Percentiles rank a stretch among this genome's conserved stretches.
Evolutionary conservation across 2,797 vertebrate genomes (phyloP).

Genomic region (Gouania willdenowi): DNA sequence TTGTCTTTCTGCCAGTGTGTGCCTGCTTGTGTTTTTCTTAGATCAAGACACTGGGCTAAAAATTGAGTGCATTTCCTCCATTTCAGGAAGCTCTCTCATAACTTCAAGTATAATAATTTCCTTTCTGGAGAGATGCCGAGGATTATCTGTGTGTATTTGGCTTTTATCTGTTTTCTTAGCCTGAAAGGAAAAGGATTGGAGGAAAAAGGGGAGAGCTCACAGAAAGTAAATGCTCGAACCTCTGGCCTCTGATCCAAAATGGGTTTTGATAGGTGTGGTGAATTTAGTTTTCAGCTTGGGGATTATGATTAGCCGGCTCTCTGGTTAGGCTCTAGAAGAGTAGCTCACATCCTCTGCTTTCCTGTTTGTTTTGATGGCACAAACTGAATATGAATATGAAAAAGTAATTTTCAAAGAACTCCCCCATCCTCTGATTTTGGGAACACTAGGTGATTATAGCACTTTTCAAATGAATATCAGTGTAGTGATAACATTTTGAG

Average conservation of each 20-base stretch:
- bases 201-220: slow-evolving; percentile 35
- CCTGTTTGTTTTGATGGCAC: slow-evolving; percentile 35
- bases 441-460: not conserved
- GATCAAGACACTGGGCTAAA: slow-evolving; percentile 53
- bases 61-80: slow-evolving; percentile 55
- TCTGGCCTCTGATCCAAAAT: slow-evolving; percentile 62
- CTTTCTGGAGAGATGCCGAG: slow-evolving; percentile 63
- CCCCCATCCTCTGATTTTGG: slow-evolving; percentile 4
- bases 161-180: slow-evolving; percentile 53
- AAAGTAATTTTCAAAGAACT: slow-evolving; percentile 1
- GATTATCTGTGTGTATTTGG: slow-evolving; percentile 63
- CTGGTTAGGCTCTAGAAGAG: slow-evolving; percentile 40
- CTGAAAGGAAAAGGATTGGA: slow-evolving; percentile 54
- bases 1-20: slow-evolving; percentile 51
- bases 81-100: slow-evolving; percentile 68
- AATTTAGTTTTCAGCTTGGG: slow-evolving; percentile 55
- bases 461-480: slow-evolving; percentile 9
- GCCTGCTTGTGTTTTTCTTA: slow-evolving; percentile 69
- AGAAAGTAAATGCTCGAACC: slow-evolving; percentile 55
- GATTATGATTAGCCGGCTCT: slow-evolving; percentile 57
- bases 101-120: slow-evolving; percentile 77
- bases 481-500: slow-evolving; percentile 4
- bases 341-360: slow-evolving; percentile 38
- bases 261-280: slow-evolving; percentile 65
- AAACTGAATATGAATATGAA: slow-evolving; percentile 4